Evolutionary conservation across 2,113 vertebrate species (phyloP).

Genomic region (Sander lucioperca): DNA sequence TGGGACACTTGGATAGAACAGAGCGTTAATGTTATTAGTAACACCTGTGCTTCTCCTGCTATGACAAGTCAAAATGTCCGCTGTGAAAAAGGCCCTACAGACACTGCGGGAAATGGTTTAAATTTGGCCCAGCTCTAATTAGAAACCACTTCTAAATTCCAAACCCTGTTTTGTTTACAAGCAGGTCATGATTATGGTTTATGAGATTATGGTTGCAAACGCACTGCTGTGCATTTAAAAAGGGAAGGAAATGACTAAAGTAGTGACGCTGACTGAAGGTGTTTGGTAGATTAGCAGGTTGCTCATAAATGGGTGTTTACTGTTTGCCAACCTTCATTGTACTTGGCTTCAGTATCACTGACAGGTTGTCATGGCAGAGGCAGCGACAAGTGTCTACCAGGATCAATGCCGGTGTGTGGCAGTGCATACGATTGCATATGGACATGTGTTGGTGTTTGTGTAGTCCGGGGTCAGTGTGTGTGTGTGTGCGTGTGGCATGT

Average conservation of each 20-base stretch:
- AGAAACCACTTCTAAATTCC: slow-evolving; percentile 33
- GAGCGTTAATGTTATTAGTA: neutral
- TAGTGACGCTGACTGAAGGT: slow-evolving; percentile 16
- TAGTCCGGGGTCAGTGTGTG: slow-evolving; percentile 38
- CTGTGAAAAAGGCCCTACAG: slow-evolving; percentile 5
- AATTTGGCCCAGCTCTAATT: slow-evolving; percentile 36
- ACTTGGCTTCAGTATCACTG: slow-evolving; percentile 46
- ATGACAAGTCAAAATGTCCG: slow-evolving; percentile 10
- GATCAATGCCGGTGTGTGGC: slow-evolving; percentile 41
- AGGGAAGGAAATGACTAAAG: slow-evolving; percentile 12
- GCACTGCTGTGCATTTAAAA: slow-evolving; percentile 19
- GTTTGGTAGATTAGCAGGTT: slow-evolving; percentile 52
- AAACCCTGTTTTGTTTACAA: slow-evolving; percentile 38
- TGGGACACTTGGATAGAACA: neutral
- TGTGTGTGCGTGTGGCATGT: slow-evolving; percentile 34
- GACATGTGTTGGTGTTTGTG: slow-evolving; percentile 41
- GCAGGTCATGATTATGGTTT: slow-evolving; percentile 33
- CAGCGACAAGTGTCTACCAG: slow-evolving; percentile 43
- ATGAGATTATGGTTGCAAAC: slow-evolving; percentile 28
- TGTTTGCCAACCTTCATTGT: slow-evolving; percentile 48
- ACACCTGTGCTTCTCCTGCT: slow-evolving; percentile 12
- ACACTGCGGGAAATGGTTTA: slow-evolving; percentile 1
- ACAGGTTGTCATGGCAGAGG: slow-evolving; percentile 71
- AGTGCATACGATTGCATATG: slow-evolving; percentile 2
- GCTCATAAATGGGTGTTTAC: slow-evolving; percentile 33